Conservation (phyloP, 2,797 vertebrate species). For the Cetoscarus ocellatus region DNA sequence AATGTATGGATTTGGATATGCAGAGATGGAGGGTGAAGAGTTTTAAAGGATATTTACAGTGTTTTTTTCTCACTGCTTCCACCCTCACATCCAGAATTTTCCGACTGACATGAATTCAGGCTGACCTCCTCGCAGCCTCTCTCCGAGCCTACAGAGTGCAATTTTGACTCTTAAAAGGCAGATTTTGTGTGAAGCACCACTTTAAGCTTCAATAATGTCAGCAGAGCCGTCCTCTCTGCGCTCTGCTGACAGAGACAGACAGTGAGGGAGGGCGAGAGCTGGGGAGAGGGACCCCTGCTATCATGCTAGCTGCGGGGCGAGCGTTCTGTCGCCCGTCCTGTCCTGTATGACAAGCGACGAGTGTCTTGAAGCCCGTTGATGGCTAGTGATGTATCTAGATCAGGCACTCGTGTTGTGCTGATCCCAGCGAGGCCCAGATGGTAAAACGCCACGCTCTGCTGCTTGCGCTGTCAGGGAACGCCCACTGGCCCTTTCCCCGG, state of each 20-base stretch:
- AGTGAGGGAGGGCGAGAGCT: not conserved
- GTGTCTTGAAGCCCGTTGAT: slow-evolving; percentile 65
- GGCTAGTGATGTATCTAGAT: slow-evolving; percentile 79
- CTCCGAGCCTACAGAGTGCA: not conserved
- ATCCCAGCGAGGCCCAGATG: slow-evolving; percentile 74
- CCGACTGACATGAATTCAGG: not conserved
- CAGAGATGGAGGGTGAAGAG: not conserved
- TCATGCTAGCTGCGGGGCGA: slow-evolving; percentile 58
- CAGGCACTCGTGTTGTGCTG: slow-evolving; percentile 69
- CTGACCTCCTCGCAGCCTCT: not conserved
- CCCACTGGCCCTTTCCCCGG: slow-evolving; percentile 54
- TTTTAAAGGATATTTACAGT: not conserved
- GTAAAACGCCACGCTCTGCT: slow-evolving; percentile 64
- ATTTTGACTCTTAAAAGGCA: not conserved
- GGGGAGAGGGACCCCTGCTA: slow-evolving; percentile 22
- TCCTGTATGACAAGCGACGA: slow-evolving; percentile 63
- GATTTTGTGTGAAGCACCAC: not conserved
- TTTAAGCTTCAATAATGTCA: slow-evolving; percentile 29
- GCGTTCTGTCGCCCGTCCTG: slow-evolving; percentile 53
- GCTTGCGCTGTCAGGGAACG: slow-evolving; percentile 55
- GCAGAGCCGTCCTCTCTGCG: slow-evolving; percentile 37
- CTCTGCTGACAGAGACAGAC: slow-evolving; percentile 19
- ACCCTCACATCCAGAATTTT: not conserved
- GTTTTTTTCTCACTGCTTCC: not conserved
- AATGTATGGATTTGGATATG: not conserved